phyloP scores from a whole-genome alignment of 2,888 invertebrate species.

The Epinotia brunnichana region DNA sequence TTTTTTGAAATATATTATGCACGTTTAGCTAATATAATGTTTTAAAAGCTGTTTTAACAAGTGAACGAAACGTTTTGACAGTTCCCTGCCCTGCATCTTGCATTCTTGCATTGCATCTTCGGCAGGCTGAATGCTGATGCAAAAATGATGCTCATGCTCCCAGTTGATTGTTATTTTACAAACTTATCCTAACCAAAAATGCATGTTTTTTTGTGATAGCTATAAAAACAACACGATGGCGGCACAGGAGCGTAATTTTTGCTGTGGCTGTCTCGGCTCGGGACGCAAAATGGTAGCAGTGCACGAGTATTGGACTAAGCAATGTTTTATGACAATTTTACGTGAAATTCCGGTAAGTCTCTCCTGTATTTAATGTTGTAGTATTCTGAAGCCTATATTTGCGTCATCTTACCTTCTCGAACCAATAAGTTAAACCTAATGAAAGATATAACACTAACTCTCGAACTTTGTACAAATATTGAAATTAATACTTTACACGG shows the following conservation, averaged over 20 bases:
- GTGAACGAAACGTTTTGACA: slow-evolving; percentile 28
- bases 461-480: too few relatives aligned
- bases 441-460: neutral
- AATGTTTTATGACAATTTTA: slow-evolving; percentile 65
- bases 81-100: neutral
- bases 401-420: neutral
- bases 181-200: neutral
- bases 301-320: slow-evolving; percentile 53
- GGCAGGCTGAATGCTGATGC: too few relatives aligned
- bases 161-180: slow-evolving; percentile 25
- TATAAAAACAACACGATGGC: neutral
- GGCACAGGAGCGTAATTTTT: slow-evolving; percentile 49
- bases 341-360: slow-evolving; percentile 61
- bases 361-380: slow-evolving; percentile 17
- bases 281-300: slow-evolving; percentile 63
- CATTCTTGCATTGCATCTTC: too few relatives aligned
- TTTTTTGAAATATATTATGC: neutral
- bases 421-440: neutral
- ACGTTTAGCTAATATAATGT: neutral
- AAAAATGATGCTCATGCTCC: slow-evolving; percentile 14
- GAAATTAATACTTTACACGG: too few relatives aligned
- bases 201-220: neutral
- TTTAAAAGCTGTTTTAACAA: neutral
- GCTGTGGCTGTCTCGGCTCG: slow-evolving; percentile 64
- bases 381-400: neutral